Evolutionary conservation across 2,113 vertebrate species (phyloP).

Genomic region (Accipiter cooperii): DNA sequence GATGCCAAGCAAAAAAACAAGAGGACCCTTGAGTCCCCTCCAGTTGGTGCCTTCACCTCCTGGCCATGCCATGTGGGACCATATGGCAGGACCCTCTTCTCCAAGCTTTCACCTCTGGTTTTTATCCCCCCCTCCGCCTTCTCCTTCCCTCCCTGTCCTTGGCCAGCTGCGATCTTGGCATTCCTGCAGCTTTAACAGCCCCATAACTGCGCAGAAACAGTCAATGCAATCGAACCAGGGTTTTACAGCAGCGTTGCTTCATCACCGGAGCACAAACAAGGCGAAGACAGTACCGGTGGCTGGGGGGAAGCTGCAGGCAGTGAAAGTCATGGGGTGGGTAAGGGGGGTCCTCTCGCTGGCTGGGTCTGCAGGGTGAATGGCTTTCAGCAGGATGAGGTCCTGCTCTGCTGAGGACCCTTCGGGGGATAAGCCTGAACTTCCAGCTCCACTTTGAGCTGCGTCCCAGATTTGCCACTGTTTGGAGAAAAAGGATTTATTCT

Average conservation of each 20-base stretch:
- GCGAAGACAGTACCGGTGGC: fast-evolving
- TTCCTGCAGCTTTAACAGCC: neutral
- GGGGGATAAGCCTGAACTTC: neutral
- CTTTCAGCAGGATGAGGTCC: neutral
- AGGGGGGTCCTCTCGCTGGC: neutral
- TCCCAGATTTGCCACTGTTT: neutral
- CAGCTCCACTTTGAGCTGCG: neutral
- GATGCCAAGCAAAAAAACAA: fast-evolving
- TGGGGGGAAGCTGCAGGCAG: neutral
- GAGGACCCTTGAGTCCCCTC: neutral
- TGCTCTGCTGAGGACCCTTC: neutral
- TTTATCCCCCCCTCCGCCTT: neutral
- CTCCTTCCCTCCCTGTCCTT: neutral
- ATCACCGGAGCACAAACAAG: neutral
- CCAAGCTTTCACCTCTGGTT: neutral
- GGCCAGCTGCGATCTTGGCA: neutral
- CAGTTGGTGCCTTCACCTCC: neutral
- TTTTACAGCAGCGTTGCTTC: neutral
- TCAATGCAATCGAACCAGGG: fast-evolving
- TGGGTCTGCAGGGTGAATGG: neutral
- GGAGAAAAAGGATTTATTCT: neutral
- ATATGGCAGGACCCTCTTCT: neutral
- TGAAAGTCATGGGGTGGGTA: neutral
- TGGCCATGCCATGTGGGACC: neutral
- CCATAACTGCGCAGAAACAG: neutral